Evolutionary conservation across 2,113 vertebrate genomes (phyloP).

Genomic region (Mormoops blainvillei): DNA sequence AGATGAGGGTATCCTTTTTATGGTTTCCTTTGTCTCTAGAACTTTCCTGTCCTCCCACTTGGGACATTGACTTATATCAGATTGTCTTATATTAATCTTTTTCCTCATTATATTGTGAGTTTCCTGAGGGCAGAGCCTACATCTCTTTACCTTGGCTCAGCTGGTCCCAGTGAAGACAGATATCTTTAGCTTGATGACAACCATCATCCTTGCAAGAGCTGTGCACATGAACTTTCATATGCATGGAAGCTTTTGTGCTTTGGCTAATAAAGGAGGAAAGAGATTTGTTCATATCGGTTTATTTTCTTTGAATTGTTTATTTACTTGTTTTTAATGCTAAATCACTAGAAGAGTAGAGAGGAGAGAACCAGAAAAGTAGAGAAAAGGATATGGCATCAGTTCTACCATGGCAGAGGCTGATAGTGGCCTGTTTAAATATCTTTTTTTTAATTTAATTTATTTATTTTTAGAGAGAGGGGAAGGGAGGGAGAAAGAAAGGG

Average conservation of each 20-base stretch:
- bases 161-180: neutral
- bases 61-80: neutral
- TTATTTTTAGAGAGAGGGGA: too few relatives aligned
- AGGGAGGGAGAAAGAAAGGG: too few relatives aligned
- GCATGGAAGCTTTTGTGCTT: neutral
- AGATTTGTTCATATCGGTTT: conserved; percentile 8
- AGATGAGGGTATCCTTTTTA: neutral
- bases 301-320: neutral
- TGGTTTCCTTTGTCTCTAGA: neutral
- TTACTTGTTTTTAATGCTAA: conserved; percentile 32
- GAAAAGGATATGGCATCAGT: neutral
- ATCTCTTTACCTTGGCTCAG: neutral
- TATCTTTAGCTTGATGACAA: neutral
- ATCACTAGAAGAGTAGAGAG: neutral
- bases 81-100: neutral
- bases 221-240: neutral
- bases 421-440: neutral
- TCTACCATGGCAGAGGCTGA: neutral
- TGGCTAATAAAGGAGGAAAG: conserved; percentile 9
- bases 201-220: neutral
- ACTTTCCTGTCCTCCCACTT: neutral
- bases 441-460: too few relatives aligned
- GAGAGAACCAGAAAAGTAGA: neutral
- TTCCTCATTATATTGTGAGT: neutral
- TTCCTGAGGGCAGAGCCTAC: neutral